Percentiles rank a stretch among this genome's conserved stretches.
Conservation (phyloP, 1,140 invertebrate species). For the Drosophila bipectinata region DNA sequence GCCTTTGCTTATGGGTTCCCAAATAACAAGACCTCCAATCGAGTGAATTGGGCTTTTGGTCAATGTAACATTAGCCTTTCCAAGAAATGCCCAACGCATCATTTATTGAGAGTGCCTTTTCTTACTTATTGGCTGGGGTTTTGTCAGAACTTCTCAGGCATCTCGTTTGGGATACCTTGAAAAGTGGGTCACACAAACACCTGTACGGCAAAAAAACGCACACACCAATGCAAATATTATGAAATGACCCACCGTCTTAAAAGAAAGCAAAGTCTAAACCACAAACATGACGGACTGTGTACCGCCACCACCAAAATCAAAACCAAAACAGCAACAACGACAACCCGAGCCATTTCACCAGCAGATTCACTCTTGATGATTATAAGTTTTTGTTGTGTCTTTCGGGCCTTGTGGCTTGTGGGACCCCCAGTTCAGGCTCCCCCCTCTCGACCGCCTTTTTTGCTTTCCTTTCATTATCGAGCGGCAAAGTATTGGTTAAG, state of each 20-base stretch:
- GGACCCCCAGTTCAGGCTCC: slow-evolving; percentile 17
- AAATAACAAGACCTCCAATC: slow-evolving; percentile 10
- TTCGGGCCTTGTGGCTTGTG: slow-evolving; percentile 51
- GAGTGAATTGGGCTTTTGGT: slow-evolving; percentile 32
- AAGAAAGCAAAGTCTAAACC: slow-evolving; percentile 50
- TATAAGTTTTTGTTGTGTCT: slow-evolving; percentile 71
- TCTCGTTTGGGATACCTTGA: slow-evolving; percentile 16
- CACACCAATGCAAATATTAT: slow-evolving; percentile 73
- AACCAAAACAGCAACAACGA: slow-evolving; percentile 38
- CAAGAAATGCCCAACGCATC: slow-evolving; percentile 59
- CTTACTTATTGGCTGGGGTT: slow-evolving; percentile 22
- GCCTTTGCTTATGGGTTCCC: neutral
- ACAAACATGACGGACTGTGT: slow-evolving; percentile 46
- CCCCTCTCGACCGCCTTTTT: slow-evolving; percentile 49
- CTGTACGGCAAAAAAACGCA: slow-evolving; percentile 62
- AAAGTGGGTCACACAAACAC: slow-evolving; percentile 71
- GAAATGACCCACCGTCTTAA: slow-evolving; percentile 55
- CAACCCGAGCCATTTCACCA: slow-evolving; percentile 61
- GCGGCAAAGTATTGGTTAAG: slow-evolving; percentile 78
- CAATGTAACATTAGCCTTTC: slow-evolving; percentile 58
- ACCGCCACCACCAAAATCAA: slow-evolving; percentile 21
- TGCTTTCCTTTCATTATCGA: slow-evolving; percentile 80
- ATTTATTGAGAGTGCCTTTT: slow-evolving; percentile 46
- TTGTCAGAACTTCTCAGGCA: slow-evolving; percentile 69
- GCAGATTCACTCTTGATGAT: slow-evolving; percentile 80